A percentile compares a stretch with the other conserved stretches of the same genome.
phyloP scores from a whole-genome alignment of 2,797 vertebrate genomes.

The Coilia nasus region DNA sequence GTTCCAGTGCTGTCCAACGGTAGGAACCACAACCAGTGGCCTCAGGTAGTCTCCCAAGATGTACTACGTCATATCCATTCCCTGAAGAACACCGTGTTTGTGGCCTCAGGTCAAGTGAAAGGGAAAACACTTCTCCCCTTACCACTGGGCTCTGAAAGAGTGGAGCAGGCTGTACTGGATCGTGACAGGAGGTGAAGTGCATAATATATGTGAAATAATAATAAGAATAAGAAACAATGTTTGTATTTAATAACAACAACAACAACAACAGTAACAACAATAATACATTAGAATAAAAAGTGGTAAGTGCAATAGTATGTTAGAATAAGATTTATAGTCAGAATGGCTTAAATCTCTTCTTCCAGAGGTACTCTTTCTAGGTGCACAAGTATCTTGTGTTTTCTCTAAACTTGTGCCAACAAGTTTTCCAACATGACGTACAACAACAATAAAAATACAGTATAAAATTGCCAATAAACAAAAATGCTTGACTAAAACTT shows the following conservation, averaged over 20 bases:
- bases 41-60: conserved; percentile 83
- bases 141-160: conserved; percentile 75
- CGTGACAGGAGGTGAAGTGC: conserved; percentile 72
- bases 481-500: no score
- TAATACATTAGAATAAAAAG: no score
- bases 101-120: conserved; percentile 78
- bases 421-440: no score
- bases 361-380: no score
- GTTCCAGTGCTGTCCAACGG: conserved; percentile 81
- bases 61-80: conserved; percentile 74
- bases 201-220: no score
- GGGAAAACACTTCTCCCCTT: conserved; percentile 88
- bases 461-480: no score
- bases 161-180: conserved; percentile 70
- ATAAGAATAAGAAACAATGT: not conserved
- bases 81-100: conserved; percentile 77
- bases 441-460: no score
- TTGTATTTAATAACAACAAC: not conserved
- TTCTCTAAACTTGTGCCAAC: no score
- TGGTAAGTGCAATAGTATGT: not conserved
- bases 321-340: not conserved
- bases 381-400: no score
- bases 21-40: conserved; percentile 84
- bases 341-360: no score
- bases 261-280: no score